Base-by-base conservation (phyloP, 2,797 vertebrate genomes). In the Prunella strophiata region DNA sequence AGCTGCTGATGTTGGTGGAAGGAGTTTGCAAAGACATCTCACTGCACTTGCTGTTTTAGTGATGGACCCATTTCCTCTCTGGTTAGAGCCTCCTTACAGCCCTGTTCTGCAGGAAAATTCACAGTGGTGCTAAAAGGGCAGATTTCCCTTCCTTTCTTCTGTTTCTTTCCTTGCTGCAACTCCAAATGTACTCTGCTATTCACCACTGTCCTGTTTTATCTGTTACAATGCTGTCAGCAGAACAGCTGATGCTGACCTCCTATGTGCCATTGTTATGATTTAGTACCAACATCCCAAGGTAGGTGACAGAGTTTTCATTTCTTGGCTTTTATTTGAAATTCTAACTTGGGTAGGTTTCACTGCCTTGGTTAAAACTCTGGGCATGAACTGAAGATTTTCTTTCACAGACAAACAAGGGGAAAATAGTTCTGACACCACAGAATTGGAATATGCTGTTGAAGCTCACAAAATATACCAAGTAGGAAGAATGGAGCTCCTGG, bases 321-420 rank as follows among this genome's bases (percentile, higher is more conserved):
- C 68, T 92, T 74, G 47, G 70, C 76, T 65, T 34, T 75, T 91
- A 72, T 48, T 85, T 85, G 62, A 94, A 66, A 84, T 91, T 89
- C 40, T 88, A 38, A 79, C 79, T 86, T 14, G 1, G 36, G 68
- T 71, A 66, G 58, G 51, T 83, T 85, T 93, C 29, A 19, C 38
- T 80, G 93, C 68, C 78, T 91, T 93, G 91, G 79, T 91, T 93
- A 92, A 95, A 93, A 91, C 82, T 86, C 87, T 81, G 87, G 65
- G 43, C 72, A 85, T 84, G 85, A 92, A 50, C 80, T 84, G 36
- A 92, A 90, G 52, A 16, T 55, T 93, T 58, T 77, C 32, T 93
- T 85, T 85, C 16, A 63, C 32, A 57, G 79, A 89, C 32, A 88
- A 93, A 65, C n/a, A 68, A 48, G 34, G 81, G 73, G 3, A 30